Evolutionary conservation across 2,888 invertebrate species (phyloP), one percentile per base, ranked within the genome.

Genomic region (Hecatera dysodea): DNA sequence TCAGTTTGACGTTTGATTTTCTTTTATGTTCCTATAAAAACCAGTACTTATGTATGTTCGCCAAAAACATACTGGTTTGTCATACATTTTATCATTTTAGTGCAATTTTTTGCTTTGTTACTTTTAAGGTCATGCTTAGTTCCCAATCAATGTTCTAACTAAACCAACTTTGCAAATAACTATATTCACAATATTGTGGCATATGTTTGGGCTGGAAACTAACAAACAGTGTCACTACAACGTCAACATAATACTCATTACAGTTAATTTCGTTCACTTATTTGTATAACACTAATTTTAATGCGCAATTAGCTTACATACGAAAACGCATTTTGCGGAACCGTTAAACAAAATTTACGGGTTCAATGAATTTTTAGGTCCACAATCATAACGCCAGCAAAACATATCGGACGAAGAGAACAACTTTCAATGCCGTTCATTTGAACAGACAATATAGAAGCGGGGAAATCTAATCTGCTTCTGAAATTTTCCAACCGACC

Each of bases 401-500:
- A 83, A 83, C 74, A 66, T 80, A 82, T 82, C 61, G 68, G 67
- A 63, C 81, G 77, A 83, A 86, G 81, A 83, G 82, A 87, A 82
- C 86, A 85, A 88, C 80, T 83, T 86, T 80, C 80, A 86, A 86
- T 83, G 83, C 78, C 85, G 77, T 86, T 87, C 86, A 89, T 90
- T 89, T 86, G 78, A 87, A 80, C 87, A 86, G 87, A 90, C 89
- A 90, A 87, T 90, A 90, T 85, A 91, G 84, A 83, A 86, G 85
- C 81, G 86, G 80, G 88, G 85, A 91, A 93, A 93, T 92, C 90
- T 93, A 93, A 93, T 93, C 91, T 90, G 89, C 87, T 91, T 89
- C 88, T 89, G 92, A 92, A 93, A 89, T 90, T 93, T 91, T 90
- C 90, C 90, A 90, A 91, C 91, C 90, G 89, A 90, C 92, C 91